Evolutionary conservation across 1,140 invertebrate genomes (phyloP).

Genomic region (Sesamia nonagrioides): DNA sequence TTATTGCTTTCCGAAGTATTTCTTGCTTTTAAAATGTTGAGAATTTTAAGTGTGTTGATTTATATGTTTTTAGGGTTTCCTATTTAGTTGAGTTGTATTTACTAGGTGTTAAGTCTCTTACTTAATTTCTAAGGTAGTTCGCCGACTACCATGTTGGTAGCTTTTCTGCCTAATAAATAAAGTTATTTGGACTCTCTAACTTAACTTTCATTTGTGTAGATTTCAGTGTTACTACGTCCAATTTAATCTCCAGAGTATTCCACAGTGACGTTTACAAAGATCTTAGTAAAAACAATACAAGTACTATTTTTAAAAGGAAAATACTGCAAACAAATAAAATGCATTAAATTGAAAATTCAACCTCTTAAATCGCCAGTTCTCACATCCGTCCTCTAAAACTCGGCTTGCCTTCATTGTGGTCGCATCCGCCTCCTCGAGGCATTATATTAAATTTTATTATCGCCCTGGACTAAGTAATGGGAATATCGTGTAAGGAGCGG

Average conservation of each 20-base stretch:
- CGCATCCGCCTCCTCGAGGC: constrained; percentile 80
- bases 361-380: constrained; percentile 8
- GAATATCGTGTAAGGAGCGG: constrained; percentile 88
- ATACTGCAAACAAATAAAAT: constrained; percentile 31
- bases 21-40: constrained; percentile 52
- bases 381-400: constrained; percentile 44
- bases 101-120: too few relatives aligned
- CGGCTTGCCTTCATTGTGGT: constrained; percentile 70
- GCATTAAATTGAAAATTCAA: constrained; percentile 38
- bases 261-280: too few relatives aligned
- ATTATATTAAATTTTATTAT: constrained; percentile 89
- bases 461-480: constrained; percentile 87
- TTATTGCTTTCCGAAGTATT: constrained; percentile 79
- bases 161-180: too few relatives aligned
- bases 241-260: too few relatives aligned
- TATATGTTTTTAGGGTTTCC: constrained; percentile 6
- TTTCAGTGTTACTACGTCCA: too few relatives aligned
- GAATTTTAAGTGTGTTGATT: constrained; percentile 43
- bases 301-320: not conserved
- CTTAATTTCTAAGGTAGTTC: too few relatives aligned
- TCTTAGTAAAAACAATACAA: too few relatives aligned
- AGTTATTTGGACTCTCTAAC: too few relatives aligned
- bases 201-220: too few relatives aligned
- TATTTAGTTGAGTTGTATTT: not conserved
- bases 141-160: too few relatives aligned